These are phyloP conservation scores for Megamerina dolium DNA, from an alignment of 2,888 invertebrate species.

Conservation along the genomic window DNA sequence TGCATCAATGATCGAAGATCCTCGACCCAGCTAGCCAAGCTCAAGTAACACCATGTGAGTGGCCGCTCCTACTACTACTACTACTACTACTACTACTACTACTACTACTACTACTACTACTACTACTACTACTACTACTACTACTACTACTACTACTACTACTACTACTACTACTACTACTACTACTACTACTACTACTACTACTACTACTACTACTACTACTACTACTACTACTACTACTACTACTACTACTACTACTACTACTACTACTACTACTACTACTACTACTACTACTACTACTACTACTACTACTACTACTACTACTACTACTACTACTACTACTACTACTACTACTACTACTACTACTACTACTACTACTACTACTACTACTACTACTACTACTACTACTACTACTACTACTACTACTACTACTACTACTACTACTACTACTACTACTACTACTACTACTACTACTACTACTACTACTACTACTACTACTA, in stretches of 20 bases:
- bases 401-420: neutral
- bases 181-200: slow-evolving; percentile 3
- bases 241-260: neutral
- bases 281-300: slow-evolving; percentile 1
- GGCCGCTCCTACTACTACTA: no score
- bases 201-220: slow-evolving; percentile 1
- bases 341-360: neutral
- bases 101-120: neutral
- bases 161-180: slow-evolving; percentile 1
- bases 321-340: neutral
- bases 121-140: slow-evolving; percentile 1
- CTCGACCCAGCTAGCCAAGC: no score
- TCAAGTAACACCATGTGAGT: no score
- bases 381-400: no score
- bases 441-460: neutral
- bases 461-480: neutral
- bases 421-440: neutral
- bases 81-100: neutral
- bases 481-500: neutral
- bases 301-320: slow-evolving; percentile 1
- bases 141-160: slow-evolving; percentile 1
- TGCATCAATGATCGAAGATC: no score
- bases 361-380: neutral
- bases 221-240: neutral
- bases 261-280: slow-evolving; percentile 1